A percentile compares a stretch with the other conserved stretches of the same genome.
Conservation (phyloP, 2,888 invertebrate species). For the Noctua janthe region DNA sequence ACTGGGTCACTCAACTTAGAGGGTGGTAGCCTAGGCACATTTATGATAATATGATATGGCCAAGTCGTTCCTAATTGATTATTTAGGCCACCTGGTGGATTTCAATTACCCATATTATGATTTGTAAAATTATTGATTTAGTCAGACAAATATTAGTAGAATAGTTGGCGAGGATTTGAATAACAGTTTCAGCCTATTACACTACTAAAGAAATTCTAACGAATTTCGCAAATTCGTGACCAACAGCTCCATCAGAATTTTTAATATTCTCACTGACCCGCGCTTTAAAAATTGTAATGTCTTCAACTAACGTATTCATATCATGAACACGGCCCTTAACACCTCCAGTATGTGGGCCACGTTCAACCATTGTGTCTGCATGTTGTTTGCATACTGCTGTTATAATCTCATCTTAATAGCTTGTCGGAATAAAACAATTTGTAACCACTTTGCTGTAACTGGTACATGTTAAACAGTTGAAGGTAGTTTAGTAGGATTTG, state of each 20-base stretch:
- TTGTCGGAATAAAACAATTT: constrained; percentile 58
- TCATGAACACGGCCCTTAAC: constrained; percentile 50
- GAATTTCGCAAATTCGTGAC: neutral
- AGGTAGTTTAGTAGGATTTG: neutral
- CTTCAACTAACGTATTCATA: constrained; percentile 34
- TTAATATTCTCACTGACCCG: neutral
- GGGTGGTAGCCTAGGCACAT: neutral
- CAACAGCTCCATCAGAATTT: neutral
- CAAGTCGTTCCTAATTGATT: neutral
- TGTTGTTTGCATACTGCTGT: constrained; percentile 56
- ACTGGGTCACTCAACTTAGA: neutral
- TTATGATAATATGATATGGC: neutral
- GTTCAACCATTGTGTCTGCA: constrained; percentile 57
- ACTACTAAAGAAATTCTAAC: neutral
- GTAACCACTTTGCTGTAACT: constrained; percentile 43
- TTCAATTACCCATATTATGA: neutral
- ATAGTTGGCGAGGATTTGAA: neutral
- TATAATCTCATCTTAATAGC: constrained; percentile 60
- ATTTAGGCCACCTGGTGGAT: neutral
- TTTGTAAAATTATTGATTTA: neutral
- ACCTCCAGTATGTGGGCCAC: constrained; percentile 53
- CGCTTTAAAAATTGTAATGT: constrained; percentile 1
- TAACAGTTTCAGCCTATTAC: neutral
- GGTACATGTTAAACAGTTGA: constrained; percentile 23
- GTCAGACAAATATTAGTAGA: neutral